Conservation (phyloP, 2,888 invertebrate species). For the Cataglyphis livida region DNA sequence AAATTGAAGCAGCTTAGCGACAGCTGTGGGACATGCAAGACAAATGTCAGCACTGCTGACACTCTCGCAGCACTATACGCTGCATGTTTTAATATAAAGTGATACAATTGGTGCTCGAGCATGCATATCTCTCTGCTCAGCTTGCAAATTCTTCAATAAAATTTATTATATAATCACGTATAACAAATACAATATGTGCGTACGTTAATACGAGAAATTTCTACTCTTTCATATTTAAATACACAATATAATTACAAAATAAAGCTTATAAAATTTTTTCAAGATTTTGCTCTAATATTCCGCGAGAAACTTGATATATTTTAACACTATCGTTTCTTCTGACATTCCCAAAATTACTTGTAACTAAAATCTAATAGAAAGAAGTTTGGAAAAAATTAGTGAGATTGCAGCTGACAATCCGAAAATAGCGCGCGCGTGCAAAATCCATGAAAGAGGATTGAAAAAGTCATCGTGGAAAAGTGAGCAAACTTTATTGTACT, state of each 20-base stretch:
- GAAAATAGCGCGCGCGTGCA: neutral
- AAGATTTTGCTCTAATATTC: neutral
- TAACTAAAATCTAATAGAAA: constrained; percentile 61
- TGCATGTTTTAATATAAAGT: neutral
- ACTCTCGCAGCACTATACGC: neutral
- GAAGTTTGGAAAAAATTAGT: constrained; percentile 52
- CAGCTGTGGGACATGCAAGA: neutral
- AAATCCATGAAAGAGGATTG: constrained; percentile 52
- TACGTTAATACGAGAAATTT: neutral
- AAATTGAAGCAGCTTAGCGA: constrained; percentile 27
- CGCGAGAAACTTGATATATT: neutral
- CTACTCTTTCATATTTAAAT: neutral
- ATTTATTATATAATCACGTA: constrained; percentile 1
- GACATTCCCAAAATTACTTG: constrained; percentile 18
- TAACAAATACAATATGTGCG: constrained; percentile 57
- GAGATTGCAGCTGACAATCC: constrained; percentile 16
- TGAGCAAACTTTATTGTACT: constrained; percentile 69
- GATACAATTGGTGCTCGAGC: neutral
- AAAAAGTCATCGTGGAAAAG: constrained; percentile 43
- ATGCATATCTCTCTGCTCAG: neutral
- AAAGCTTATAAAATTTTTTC: neutral
- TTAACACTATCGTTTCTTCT: constrained; percentile 25
- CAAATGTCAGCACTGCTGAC: constrained; percentile 2
- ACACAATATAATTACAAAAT: neutral
- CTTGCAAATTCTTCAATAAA: neutral